Evolutionary conservation across 2,888 invertebrate species (phyloP), one percentile per base, ranked within the genome.

Genomic region (Ichneumon xanthorius): DNA sequence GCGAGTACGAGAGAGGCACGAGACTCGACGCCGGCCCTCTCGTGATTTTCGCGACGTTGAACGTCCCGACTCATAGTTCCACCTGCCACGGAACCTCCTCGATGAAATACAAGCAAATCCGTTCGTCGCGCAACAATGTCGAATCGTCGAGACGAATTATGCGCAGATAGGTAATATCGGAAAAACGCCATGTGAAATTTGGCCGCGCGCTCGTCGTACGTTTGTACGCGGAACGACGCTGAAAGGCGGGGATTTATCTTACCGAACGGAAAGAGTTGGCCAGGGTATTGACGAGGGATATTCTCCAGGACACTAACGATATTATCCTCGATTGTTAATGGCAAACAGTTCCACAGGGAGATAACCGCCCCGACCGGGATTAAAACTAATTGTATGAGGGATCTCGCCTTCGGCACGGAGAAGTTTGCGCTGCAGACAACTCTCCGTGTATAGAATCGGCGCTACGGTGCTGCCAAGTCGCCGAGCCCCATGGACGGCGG

Each of bases 101-200:
- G 61, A 30, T 19, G 16, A 30, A 61, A 71, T 14, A 33, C 19
- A 65, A n/a, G 50, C 67, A 50, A 61, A 61, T 48, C 11, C 65
- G 67, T 68, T 67, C 53, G 30, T 50, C 68, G 68, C 33, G 79
- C 48, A n/a, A 50, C 26, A 26, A 22, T 26, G 63, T 58, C 26
- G 19, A 14, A 14, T 26, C 50, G 26, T 19, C 50, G 82, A 26
- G 50, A 50, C 22, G 40, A 65, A 58, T n/a, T 55, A 37, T 61
- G 11, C 37, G 50, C 26, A 50, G 55, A 61, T 19, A 11, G 22
- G 37, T 16, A 63, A 61, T 80, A 40, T 73, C 82, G 88, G 89
- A 88, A 90, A 88, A 91, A 90, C 91, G 90, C 92, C 89, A 90
- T 90, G 90, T 90, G 89, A 88, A 91, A 88, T 87, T 88, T 88